phyloP scores from a whole-genome alignment of 2,113 vertebrate species.

The Elephantulus edwardii region DNA sequence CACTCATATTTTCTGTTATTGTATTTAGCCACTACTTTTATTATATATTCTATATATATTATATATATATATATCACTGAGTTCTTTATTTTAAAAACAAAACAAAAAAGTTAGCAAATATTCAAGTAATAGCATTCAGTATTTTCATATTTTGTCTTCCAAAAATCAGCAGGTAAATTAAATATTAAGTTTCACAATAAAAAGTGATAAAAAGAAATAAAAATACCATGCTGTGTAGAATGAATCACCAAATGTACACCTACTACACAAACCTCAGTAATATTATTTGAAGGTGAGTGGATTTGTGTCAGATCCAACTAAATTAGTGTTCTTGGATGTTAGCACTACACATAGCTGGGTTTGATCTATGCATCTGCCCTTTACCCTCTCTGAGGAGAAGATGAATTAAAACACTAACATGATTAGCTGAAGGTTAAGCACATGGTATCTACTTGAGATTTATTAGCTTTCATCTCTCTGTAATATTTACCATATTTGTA shows the following conservation, averaged over 20 bases:
- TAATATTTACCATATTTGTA: not conserved
- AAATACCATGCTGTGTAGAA: not conserved
- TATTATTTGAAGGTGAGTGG: too few relatives aligned
- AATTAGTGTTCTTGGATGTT: not conserved
- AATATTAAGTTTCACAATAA: not conserved
- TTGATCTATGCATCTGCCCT: not conserved
- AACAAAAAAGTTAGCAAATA: not conserved
- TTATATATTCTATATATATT: too few relatives aligned
- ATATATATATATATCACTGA: not conserved
- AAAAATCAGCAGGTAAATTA: constrained; percentile 39
- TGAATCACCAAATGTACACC: not conserved
- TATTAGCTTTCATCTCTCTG: not conserved
- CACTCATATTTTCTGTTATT: not conserved
- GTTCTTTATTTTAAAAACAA: constrained; percentile 3
- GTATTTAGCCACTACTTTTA: not conserved
- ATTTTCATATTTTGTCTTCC: constrained; percentile 26
- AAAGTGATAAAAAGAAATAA: constrained; percentile 32
- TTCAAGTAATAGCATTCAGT: not conserved
- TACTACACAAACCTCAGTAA: too few relatives aligned
- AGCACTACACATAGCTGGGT: not conserved
- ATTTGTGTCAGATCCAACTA: not conserved
- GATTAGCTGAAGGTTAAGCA: not conserved
- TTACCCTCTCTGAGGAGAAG: constrained; percentile 2
- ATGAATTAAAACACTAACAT: not conserved
- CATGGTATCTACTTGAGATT: not conserved